phyloP scores from a whole-genome alignment of 1,140 invertebrate genomes.

The Polypedilum vanderplanki region DNA sequence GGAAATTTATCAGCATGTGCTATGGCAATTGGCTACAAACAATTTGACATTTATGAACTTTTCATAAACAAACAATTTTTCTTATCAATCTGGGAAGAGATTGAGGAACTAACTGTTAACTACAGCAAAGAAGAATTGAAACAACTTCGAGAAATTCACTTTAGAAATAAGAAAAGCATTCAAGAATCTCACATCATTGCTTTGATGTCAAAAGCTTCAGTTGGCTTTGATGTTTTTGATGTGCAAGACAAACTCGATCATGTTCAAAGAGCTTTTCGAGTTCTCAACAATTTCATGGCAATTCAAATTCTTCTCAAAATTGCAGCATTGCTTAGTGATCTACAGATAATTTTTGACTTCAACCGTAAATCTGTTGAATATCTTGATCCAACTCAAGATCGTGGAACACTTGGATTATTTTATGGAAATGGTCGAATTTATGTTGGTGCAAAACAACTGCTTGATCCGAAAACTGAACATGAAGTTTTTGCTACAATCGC shows the following conservation, averaged over 20 bases:
- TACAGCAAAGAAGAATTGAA: neutral
- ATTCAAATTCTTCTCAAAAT: neutral
- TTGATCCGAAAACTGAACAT: neutral
- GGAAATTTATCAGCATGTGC: neutral
- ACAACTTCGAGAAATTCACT: neutral
- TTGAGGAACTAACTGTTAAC: neutral
- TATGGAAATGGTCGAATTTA: neutral
- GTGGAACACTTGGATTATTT: neutral
- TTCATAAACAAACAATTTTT: neutral
- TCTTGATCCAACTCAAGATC: neutral
- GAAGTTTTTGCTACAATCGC: neutral
- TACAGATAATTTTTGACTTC: neutral
- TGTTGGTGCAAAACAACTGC: neutral
- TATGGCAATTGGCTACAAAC: neutral
- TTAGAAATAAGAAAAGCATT: neutral
- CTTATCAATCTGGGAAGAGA: neutral
- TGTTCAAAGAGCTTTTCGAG: neutral
- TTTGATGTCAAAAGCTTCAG: neutral
- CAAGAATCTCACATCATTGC: neutral
- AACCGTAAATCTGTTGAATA: neutral
- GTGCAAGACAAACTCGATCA: neutral
- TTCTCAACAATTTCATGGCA: neutral
- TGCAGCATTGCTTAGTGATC: neutral
- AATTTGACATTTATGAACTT: neutral
- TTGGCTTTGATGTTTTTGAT: neutral